Evolutionary conservation across 1,140 invertebrate species (phyloP).

Genomic region (Nephotettix cincticeps): DNA sequence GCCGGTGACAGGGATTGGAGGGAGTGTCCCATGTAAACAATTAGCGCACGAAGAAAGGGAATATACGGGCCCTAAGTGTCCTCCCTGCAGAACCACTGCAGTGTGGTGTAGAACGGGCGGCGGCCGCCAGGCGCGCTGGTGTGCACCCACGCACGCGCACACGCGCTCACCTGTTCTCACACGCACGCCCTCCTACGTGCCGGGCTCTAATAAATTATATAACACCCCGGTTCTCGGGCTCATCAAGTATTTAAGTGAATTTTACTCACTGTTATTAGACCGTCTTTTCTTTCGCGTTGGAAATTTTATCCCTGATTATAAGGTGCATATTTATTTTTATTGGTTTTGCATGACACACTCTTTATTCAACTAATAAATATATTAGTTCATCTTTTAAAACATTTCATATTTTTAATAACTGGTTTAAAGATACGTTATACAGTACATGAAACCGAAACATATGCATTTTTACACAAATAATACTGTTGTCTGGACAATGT

Average conservation of each 20-base stretch:
- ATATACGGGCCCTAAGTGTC: neutral
- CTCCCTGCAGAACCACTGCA: constrained; percentile 3
- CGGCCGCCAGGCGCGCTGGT: neutral
- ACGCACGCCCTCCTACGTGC: too few relatives aligned
- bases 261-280: neutral
- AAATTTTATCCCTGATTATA: too few relatives aligned
- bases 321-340: too few relatives aligned
- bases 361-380: too few relatives aligned
- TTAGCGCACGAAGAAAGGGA: neutral
- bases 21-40: neutral
- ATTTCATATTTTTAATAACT: too few relatives aligned
- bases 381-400: too few relatives aligned
- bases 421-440: too few relatives aligned
- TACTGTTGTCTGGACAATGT: too few relatives aligned
- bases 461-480: too few relatives aligned
- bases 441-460: too few relatives aligned
- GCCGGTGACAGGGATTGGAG: neutral
- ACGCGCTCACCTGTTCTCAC: neutral
- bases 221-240: neutral
- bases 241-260: constrained; percentile 10
- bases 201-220: neutral
- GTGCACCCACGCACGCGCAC: neutral
- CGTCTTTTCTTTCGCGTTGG: neutral
- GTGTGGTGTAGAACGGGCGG: neutral
- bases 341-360: too few relatives aligned